Conservation (phyloP, 2,113 vertebrate genomes). For the Lucifuga dentata region DNA sequence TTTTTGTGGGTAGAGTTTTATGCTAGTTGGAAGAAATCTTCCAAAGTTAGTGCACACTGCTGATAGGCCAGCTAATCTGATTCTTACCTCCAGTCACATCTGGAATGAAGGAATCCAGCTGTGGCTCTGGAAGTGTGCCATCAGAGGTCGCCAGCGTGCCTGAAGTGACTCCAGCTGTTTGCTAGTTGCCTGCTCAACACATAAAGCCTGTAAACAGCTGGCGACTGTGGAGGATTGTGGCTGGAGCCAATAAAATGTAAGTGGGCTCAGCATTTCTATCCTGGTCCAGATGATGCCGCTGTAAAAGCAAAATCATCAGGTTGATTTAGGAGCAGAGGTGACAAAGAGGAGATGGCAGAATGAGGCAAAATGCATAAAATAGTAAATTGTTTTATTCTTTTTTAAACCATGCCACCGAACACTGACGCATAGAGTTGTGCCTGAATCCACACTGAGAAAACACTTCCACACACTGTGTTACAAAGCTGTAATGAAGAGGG, state of each 20-base stretch:
- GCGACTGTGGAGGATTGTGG: constrained; percentile 51
- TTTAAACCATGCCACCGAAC: constrained; percentile 91
- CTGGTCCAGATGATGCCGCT: constrained; percentile 29
- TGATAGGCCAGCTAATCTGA: constrained; percentile 12
- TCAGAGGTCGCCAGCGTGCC: constrained; percentile 64
- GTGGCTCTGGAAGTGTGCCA: constrained; percentile 56
- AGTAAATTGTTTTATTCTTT: constrained; percentile 82
- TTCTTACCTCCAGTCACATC: constrained; percentile 52
- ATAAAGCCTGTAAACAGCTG: constrained; percentile 56
- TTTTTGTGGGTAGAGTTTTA: too few relatives aligned
- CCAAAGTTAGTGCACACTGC: too few relatives aligned
- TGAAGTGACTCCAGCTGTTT: constrained; percentile 63
- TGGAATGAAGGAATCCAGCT: constrained; percentile 64
- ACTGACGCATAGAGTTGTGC: constrained; percentile 93
- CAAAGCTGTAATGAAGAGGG: constrained; percentile 83
- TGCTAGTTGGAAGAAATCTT: too few relatives aligned
- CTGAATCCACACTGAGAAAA: constrained; percentile 91
- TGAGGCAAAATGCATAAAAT: constrained; percentile 91
- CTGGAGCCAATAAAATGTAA: constrained; percentile 46
- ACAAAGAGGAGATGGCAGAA: constrained; percentile 71
- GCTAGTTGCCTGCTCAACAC: constrained; percentile 52
- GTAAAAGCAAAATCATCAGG: constrained; percentile 33
- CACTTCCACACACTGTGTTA: constrained; percentile 83
- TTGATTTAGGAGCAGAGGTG: constrained; percentile 14
- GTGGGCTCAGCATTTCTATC: constrained; percentile 41